Evolutionary conservation across 2,113 vertebrate species (phyloP).

Genomic region (Scomber japonicus): DNA sequence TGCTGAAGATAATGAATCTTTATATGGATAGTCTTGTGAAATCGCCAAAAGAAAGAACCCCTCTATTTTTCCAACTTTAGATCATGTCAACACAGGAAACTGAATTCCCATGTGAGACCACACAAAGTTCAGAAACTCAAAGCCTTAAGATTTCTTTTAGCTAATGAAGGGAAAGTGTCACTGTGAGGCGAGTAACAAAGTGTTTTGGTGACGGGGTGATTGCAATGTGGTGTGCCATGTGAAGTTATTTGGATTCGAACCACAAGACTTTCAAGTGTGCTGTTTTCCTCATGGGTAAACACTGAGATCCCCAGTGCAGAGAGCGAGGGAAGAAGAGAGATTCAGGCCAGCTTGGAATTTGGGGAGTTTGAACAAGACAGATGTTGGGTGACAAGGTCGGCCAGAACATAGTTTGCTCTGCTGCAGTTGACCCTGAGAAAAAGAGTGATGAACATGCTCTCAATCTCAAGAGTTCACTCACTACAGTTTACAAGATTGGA

Average conservation of each 20-base stretch:
- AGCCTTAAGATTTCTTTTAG: neutral
- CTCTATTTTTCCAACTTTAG: constrained; percentile 49
- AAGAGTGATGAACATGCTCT: neutral
- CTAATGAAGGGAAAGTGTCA: neutral
- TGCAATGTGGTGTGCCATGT: neutral
- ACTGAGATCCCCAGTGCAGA: neutral
- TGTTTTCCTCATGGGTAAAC: constrained; percentile 36
- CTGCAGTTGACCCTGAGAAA: constrained; percentile 61
- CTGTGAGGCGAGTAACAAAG: neutral
- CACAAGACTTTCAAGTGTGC: constrained; percentile 10
- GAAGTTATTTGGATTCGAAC: constrained; percentile 24
- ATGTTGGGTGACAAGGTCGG: constrained; percentile 63
- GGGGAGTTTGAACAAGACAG: constrained; percentile 63
- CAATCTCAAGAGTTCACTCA: constrained; percentile 7
- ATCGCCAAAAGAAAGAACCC: neutral
- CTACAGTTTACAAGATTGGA: constrained; percentile 9
- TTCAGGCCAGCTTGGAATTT: constrained; percentile 40
- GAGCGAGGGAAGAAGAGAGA: constrained; percentile 5
- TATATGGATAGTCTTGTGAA: constrained; percentile 1
- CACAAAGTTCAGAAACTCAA: constrained; percentile 11
- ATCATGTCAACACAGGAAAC: constrained; percentile 79
- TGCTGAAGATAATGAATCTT: constrained; percentile 10
- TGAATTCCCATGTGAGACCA: constrained; percentile 63
- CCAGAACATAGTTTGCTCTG: constrained; percentile 28
- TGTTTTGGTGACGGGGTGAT: neutral